phyloP scores from a whole-genome alignment of 2,797 vertebrate genomes.

The Danio kyathit region DNA sequence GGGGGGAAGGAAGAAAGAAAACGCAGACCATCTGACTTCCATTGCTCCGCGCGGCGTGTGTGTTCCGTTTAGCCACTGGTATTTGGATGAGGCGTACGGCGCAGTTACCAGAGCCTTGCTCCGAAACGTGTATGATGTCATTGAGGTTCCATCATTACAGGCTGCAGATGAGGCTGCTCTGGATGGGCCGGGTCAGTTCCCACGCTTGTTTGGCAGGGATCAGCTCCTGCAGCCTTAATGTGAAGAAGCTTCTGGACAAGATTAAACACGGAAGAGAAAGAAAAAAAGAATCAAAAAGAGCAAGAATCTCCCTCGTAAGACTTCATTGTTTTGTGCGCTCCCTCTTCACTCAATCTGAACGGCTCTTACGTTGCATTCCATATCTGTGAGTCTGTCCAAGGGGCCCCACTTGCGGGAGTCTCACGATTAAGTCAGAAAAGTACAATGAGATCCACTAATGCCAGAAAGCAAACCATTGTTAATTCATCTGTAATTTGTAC shows the following conservation, averaged over 20 bases:
- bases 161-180: constrained; percentile 66
- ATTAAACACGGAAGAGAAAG: constrained; percentile 56
- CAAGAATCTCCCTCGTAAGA: constrained; percentile 46
- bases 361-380: constrained; percentile 57
- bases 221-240: constrained; percentile 51
- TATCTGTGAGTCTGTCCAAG: constrained; percentile 58
- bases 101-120: constrained; percentile 67
- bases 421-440: constrained; percentile 46
- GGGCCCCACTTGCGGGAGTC: constrained; percentile 48
- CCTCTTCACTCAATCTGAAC: constrained; percentile 21
- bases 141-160: constrained; percentile 77
- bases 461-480: constrained; percentile 52
- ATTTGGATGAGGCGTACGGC: constrained; percentile 69
- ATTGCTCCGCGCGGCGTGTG: constrained; percentile 75
- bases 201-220: constrained; percentile 68
- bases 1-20: constrained; percentile 59
- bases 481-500: constrained; percentile 42
- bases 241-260: constrained; percentile 58
- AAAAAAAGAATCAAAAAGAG: constrained; percentile 42
- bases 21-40: constrained; percentile 77
- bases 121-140: constrained; percentile 75
- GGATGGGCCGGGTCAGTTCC: constrained; percentile 66
- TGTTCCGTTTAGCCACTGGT: constrained; percentile 75
- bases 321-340: constrained; percentile 56
- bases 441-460: constrained; percentile 52